Base-by-base conservation (phyloP, 2,113 vertebrate genomes). In the Labeo catla region DNA sequence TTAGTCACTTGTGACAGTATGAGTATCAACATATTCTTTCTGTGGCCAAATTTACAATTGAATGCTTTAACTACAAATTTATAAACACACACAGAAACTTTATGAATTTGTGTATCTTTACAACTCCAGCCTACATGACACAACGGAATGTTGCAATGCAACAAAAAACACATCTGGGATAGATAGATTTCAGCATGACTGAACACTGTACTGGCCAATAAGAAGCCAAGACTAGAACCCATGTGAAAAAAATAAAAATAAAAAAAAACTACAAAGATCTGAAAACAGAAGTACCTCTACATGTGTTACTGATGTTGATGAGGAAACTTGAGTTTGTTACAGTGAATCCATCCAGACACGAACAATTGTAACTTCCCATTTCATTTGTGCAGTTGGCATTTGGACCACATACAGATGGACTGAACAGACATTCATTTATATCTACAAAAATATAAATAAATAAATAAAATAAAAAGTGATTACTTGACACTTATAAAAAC, bases 381-480 rank as follows among this genome's bases (percentile, higher is more conserved):
- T 8, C 50, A 49, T 86, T 86, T 11, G 0, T 57, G 12, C 84
- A 86, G 36, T 8, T 79, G 28, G 84, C 57, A 57, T 76, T 1
- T 65, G 78, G 78, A 81, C 78, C 78, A 81, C 78, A 81, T 10
- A 81, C 12, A 49, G 59, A 63, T 49, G n/a, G 7, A 76, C 7
- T 49, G 21, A 9, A 0, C 36, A 8, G 2, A 74, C 66, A 73
- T 74, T 72, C 81, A 16, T 83, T 0, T 49, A 73, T 65, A 83
- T 83, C 81, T 81, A n/a, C 9, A 16, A 16, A 16, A 16, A 54
- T 49, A 49, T 49, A 10, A 10, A 52, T 5, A 52, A 4, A 45
- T 52, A 1, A 1, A 15, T n/a, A n/a, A n/a, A n/a, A n/a, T n/a
- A n/a, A 43, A 61, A 63, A 80, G 61, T 12, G 4, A 65, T 63